phyloP scores from a whole-genome alignment of 2,113 vertebrate genomes.

The Rhineura floridana region DNA sequence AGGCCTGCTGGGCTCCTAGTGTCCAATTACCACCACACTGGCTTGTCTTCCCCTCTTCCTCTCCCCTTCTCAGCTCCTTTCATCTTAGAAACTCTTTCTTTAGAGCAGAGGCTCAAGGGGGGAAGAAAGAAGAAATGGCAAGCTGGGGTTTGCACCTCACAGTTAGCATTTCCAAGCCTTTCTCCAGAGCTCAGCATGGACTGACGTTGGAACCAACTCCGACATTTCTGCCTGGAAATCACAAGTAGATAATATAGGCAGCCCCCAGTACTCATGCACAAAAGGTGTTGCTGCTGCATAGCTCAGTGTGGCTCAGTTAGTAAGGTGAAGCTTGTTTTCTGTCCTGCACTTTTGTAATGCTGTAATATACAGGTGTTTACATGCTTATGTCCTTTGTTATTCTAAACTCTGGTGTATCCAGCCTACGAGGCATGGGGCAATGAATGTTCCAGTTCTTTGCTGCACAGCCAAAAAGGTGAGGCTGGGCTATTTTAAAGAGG shows the following conservation, averaged over 20 bases:
- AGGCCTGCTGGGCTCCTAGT: conserved; percentile 75
- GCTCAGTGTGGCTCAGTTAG: neutral
- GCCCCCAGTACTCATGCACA: neutral
- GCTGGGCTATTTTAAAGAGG: neutral
- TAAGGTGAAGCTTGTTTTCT: neutral
- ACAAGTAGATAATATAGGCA: neutral
- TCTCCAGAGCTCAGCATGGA: neutral
- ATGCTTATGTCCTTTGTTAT: neutral
- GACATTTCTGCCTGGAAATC: neutral
- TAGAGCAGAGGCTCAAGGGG: conserved; percentile 25
- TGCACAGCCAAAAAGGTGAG: neutral
- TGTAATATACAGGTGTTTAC: neutral
- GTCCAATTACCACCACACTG: conserved; percentile 82
- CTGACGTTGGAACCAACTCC: neutral
- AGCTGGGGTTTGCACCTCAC: conserved; percentile 16
- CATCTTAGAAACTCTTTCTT: conserved; percentile 63
- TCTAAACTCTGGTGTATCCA: neutral
- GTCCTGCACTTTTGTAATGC: neutral
- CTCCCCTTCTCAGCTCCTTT: conserved; percentile 71
- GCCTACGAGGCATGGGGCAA: neutral
- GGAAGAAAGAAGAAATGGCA: conserved; percentile 24
- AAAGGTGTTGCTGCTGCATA: neutral
- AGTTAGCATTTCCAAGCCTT: neutral
- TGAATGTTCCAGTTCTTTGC: neutral
- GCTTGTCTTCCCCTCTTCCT: conserved; percentile 75